phyloP scores from a whole-genome alignment of 2,888 invertebrate genomes.

The Lasioglossum oenotherae region DNA sequence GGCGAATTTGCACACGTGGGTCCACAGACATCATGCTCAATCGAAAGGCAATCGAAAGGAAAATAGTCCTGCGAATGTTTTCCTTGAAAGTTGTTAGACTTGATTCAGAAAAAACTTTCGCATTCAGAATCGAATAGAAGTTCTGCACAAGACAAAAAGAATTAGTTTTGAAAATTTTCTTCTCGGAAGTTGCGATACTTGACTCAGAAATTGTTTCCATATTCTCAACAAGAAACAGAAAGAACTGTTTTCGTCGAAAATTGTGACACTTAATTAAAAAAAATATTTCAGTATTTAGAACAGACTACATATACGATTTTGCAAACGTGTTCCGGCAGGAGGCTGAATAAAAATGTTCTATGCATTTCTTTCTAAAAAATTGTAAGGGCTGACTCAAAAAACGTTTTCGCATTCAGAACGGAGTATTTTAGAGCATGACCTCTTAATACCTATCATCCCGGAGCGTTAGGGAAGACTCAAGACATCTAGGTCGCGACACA shows the following conservation, averaged over 20 bases:
- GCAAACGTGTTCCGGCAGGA: not conserved
- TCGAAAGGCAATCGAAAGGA: not conserved
- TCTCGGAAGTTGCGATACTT: not conserved
- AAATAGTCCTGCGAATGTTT: not conserved
- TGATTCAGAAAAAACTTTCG: not conserved
- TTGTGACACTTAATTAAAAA: not conserved
- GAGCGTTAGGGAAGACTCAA: not conserved
- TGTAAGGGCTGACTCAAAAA: not conserved
- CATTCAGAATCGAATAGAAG: not conserved
- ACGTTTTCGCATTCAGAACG: not conserved
- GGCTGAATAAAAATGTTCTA: not conserved
- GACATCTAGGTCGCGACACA: constrained; percentile 3
- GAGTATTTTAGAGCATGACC: not conserved
- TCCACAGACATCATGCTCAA: not conserved
- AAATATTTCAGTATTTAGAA: not conserved
- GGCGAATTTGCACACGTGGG: not conserved
- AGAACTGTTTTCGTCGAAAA: not conserved
- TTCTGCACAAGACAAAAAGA: not conserved
- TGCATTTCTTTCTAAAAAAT: not conserved
- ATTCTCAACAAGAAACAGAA: not conserved
- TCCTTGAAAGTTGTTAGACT: not conserved
- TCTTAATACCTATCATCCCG: not conserved
- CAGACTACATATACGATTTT: not conserved
- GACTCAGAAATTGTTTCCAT: not conserved
- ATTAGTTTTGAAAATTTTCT: not conserved